Base-by-base conservation (phyloP, 23 tunicate species). In the Ascidia mentula region DNA sequence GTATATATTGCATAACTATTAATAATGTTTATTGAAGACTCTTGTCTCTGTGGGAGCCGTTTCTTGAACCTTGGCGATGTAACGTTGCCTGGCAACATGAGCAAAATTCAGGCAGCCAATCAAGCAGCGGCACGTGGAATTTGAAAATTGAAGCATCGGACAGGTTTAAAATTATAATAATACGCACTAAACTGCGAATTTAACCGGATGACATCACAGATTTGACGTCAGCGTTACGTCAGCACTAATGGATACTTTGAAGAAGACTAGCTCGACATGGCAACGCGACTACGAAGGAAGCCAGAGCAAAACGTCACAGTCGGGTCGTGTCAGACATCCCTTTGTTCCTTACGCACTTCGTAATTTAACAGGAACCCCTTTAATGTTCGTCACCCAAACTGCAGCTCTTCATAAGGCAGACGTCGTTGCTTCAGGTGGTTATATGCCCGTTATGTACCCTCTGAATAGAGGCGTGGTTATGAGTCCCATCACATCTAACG, bases 21-120 rank as follows among this genome's bases (percentile, higher is more conserved):
- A n/a, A n/a, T n/a, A n/a, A n/a, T n/a, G n/a, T n/a, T n/a, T n/a
- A n/a, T n/a, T n/a, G n/a, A 45, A 93, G 98, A 60, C 84, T 84
- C 85, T 40, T 91, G 46, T 96, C 99, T 6, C 73, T 96, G 40
- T 96, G 99, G 99, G 99, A 96, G 60, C 99, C 99, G 12, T 91
- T 93, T 39, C 53, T 96, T 59, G 99, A 96, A 73, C 97, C 97
- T 8, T 91, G 92, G 98, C 39, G 93, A 71, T 88, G 98, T 59
- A 70, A 53, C 37, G 60, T 93, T 33, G 26, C 36, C 37, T 93
- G 98, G 98, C 75, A 90, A 15, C 91, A 93, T 77, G 45, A 40
- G 39, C 32, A 40, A 18, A 37, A 31, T 74, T 24, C 28, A 26
- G 9, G 38, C 65, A 53, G 24, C 65, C 65, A 53, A 53, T 53